phyloP scores from a whole-genome alignment of 2,888 invertebrate genomes.

The Pterostichus madidus region DNA sequence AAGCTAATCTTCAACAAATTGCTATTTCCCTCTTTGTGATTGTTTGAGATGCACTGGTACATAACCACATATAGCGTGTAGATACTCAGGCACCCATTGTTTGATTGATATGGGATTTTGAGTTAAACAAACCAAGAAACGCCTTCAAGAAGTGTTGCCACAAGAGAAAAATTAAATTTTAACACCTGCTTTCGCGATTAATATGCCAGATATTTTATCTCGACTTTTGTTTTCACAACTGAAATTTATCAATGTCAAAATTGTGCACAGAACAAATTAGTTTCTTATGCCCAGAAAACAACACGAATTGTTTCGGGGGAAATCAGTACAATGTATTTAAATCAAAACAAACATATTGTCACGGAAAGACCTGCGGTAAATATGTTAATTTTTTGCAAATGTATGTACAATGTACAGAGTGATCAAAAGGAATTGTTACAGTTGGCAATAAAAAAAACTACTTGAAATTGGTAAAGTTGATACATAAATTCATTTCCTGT shows the following conservation, averaged over 20 bases:
- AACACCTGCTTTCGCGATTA: constrained; percentile 57
- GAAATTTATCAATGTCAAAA: constrained; percentile 12
- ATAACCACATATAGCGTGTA: constrained; percentile 16
- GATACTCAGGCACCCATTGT: constrained; percentile 34
- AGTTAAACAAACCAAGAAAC: constrained; percentile 12
- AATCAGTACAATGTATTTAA: too few relatives aligned
- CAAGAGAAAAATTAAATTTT: constrained; percentile 46
- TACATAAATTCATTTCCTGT: too few relatives aligned
- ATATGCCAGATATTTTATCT: constrained; percentile 40
- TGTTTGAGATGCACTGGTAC: not conserved
- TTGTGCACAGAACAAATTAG: not conserved
- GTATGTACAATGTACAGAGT: too few relatives aligned
- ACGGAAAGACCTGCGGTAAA: too few relatives aligned
- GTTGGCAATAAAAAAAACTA: too few relatives aligned
- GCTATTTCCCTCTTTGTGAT: not conserved
- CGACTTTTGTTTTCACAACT: not conserved
- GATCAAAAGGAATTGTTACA: too few relatives aligned
- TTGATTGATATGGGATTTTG: constrained; percentile 57
- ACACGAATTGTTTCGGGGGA: too few relatives aligned
- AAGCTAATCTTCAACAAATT: not conserved
- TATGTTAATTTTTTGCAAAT: too few relatives aligned
- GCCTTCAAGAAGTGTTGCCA: not conserved
- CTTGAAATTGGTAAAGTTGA: too few relatives aligned
- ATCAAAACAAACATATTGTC: too few relatives aligned
- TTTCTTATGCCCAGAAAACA: too few relatives aligned